These are phyloP conservation scores for Eucidaris tribuloides DNA, from an alignment of 35 echinoderm and acorn worm species.

Conservation along the genomic window DNA sequence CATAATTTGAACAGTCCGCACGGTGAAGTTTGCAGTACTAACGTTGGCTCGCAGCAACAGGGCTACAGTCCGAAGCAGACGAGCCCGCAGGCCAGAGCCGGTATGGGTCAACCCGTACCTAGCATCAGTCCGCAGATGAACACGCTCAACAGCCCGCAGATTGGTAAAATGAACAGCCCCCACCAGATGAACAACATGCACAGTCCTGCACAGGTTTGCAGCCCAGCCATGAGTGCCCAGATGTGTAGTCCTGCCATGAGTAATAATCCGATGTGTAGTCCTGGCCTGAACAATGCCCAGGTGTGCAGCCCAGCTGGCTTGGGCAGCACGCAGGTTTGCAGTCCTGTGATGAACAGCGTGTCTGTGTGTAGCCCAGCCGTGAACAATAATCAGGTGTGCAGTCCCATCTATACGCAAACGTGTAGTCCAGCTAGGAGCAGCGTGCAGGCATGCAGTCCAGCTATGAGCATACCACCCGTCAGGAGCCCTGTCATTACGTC, in stretches of 20 bases:
- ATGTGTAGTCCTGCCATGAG: slow-evolving; percentile 61
- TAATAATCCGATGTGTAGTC: slow-evolving; percentile 33
- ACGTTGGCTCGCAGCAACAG: slow-evolving; percentile 11
- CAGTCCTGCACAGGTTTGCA: slow-evolving; percentile 56
- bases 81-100: neutral
- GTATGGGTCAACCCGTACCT: slow-evolving; percentile 19
- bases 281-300: slow-evolving; percentile 33
- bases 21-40: slow-evolving; percentile 27
- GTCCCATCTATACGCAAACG: slow-evolving; percentile 27
- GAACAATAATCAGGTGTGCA: slow-evolving; percentile 57
- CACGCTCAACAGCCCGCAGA: slow-evolving; percentile 68
- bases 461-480: slow-evolving; percentile 15
- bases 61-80: slow-evolving; percentile 26
- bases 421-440: neutral
- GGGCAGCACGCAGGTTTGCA: slow-evolving; percentile 14
- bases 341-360: slow-evolving; percentile 47
- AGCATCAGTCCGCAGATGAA: slow-evolving; percentile 72
- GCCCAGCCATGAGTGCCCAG: slow-evolving; percentile 50
- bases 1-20: slow-evolving; percentile 51
- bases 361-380: slow-evolving; percentile 53
- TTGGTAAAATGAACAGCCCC: slow-evolving; percentile 76
- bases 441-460: slow-evolving; percentile 44
- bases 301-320: slow-evolving; percentile 57
- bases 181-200: slow-evolving; percentile 80
- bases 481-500: slow-evolving; percentile 26